Evolutionary conservation across 2,888 invertebrate genomes (phyloP).

Genomic region (Parnassius glacialis): DNA sequence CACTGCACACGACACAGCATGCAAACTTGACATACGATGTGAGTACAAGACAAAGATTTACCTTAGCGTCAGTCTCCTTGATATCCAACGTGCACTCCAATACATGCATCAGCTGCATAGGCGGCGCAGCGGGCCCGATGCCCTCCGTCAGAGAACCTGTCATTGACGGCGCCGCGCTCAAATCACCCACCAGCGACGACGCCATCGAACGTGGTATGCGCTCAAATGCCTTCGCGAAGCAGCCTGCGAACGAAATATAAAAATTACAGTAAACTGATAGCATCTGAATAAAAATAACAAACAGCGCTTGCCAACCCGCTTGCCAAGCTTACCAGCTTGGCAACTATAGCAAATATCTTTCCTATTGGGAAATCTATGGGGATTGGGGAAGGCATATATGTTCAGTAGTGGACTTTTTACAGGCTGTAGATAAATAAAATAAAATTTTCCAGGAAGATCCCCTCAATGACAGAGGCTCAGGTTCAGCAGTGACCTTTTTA

Average conservation of each 20-base stretch:
- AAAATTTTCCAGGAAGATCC: no score
- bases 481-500: no score
- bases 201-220: constrained; percentile 92
- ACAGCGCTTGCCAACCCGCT: no score
- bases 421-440: no score
- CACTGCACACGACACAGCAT: not conserved
- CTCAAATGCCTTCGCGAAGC: constrained; percentile 97
- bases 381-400: no score
- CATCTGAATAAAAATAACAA: no score
- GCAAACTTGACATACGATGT: not conserved
- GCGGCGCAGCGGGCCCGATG: constrained; percentile 80
- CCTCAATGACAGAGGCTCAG: no score
- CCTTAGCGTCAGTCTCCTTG: constrained; percentile 94
- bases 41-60: constrained; percentile 30
- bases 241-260: constrained; percentile 72
- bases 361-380: no score
- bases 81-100: constrained; percentile 96
- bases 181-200: constrained; percentile 85
- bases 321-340: no score
- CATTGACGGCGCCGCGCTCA: constrained; percentile 84
- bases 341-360: no score
- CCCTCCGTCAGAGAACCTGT: constrained; percentile 82
- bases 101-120: constrained; percentile 87
- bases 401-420: no score
- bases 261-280: no score